These are phyloP conservation scores for Pseudobourletiella spinata DNA, from an alignment of 1,140 invertebrate genomes.

Conservation along the genomic window DNA sequence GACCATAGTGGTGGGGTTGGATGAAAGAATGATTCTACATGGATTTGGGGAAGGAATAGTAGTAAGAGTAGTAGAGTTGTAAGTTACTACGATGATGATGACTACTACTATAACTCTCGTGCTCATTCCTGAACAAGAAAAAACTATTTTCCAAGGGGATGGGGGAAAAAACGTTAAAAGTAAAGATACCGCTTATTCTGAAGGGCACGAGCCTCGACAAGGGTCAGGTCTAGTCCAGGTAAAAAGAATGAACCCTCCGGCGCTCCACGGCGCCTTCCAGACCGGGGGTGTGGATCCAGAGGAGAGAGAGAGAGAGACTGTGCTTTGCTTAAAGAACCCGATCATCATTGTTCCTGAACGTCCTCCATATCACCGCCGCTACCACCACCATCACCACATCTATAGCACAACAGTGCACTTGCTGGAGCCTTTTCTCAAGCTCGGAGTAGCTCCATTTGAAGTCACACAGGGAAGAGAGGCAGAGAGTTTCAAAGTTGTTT, in stretches of 20 bases:
- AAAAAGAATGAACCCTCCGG: constrained; percentile 21
- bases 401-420: too few species aligned
- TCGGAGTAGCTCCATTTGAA: too few species aligned
- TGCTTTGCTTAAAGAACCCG: background rate
- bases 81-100: background rate
- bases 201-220: constrained; percentile 29
- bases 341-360: background rate
- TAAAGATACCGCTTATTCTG: constrained; percentile 32
- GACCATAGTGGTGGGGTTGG: background rate
- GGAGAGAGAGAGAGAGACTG: background rate
- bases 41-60: background rate
- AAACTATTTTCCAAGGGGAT: background rate
- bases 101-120: constrained; percentile 5
- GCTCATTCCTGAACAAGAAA: background rate
- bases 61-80: background rate
- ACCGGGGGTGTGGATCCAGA: constrained; percentile 23
- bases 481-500: too few species aligned
- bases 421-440: too few species aligned
- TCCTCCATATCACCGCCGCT: too few species aligned
- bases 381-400: too few species aligned
- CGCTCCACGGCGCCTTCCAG: constrained; percentile 27
- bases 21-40: background rate
- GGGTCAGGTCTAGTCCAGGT: constrained; percentile 25
- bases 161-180: constrained; percentile 14
- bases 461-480: too few species aligned